These are phyloP conservation scores for Carpatolechia fugitivella DNA, from an alignment of 2,888 invertebrate species.

Conservation along the genomic window DNA sequence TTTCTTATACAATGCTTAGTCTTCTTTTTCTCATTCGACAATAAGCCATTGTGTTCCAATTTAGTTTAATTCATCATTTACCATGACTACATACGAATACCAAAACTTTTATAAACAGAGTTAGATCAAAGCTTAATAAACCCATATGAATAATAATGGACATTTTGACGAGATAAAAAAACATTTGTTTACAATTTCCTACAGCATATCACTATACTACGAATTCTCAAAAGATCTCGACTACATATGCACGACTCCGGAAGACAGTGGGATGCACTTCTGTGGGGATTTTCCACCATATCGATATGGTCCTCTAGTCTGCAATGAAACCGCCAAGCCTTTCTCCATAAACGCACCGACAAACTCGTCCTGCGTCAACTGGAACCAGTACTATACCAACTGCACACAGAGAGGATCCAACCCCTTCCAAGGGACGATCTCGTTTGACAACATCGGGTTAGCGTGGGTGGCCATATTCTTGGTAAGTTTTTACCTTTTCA, in stretches of 20 bases:
- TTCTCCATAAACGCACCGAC: slow-evolving; percentile 81
- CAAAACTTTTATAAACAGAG: no score
- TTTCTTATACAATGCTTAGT: not conserved
- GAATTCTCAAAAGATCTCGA: slow-evolving; percentile 94
- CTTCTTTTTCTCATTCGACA: not conserved
- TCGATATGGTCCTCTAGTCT: slow-evolving; percentile 84
- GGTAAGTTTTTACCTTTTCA: slow-evolving; percentile 86
- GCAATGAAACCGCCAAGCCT: slow-evolving; percentile 86
- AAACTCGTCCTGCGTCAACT: slow-evolving; percentile 93
- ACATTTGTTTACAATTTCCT: not conserved
- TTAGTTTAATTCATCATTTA: no score
- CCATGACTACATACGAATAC: no score
- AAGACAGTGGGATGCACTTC: slow-evolving; percentile 96
- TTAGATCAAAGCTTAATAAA: no score
- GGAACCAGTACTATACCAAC: slow-evolving; percentile 98
- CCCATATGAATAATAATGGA: no score
- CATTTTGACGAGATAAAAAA: not conserved
- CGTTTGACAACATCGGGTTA: slow-evolving; percentile 99
- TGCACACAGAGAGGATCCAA: slow-evolving; percentile 96
- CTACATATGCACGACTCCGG: slow-evolving; percentile 96
- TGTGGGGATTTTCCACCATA: slow-evolving; percentile 91
- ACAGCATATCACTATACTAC: slow-evolving; percentile 89
- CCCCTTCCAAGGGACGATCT: slow-evolving; percentile 99
- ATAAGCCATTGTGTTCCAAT: no score
- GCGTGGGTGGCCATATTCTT: slow-evolving; percentile 99